Evolutionary conservation across 2,113 vertebrate species (phyloP).

Genomic region (Acrocephalus kingi): DNA sequence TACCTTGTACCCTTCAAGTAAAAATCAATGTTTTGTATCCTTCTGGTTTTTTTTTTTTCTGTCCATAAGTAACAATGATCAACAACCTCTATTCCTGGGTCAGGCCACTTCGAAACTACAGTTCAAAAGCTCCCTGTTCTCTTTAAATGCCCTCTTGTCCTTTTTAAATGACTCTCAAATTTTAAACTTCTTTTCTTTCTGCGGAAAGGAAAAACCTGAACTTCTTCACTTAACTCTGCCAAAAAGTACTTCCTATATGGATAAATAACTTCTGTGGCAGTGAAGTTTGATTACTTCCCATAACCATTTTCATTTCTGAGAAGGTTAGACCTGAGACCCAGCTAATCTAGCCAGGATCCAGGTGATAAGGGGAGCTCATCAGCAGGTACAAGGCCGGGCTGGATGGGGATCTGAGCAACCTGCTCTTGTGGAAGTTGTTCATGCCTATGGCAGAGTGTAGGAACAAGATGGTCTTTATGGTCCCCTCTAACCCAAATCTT

Average conservation of each 20-base stretch:
- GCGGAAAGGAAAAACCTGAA: neutral
- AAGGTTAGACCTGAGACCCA: neutral
- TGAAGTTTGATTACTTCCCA: neutral
- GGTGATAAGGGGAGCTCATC: neutral
- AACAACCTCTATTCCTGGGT: neutral
- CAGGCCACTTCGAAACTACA: neutral
- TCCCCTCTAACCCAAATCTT: neutral
- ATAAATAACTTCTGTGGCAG: neutral
- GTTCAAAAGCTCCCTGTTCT: neutral
- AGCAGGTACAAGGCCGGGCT: neutral
- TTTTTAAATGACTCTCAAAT: neutral
- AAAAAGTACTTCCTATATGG: neutral
- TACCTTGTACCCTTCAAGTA: neutral
- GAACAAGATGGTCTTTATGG: neutral
- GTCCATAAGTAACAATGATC: neutral
- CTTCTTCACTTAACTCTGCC: neutral
- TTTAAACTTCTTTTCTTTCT: neutral
- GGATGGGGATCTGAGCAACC: neutral
- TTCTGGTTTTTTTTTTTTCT: neutral
- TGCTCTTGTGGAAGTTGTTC: neutral
- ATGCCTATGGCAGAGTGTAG: neutral
- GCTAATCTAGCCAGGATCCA: neutral
- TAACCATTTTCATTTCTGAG: neutral
- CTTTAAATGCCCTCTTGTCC: neutral
- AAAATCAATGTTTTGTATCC: neutral